These are phyloP conservation scores for Leiothrix lutea DNA, from an alignment of 2,113 vertebrate species.

Conservation along the genomic window DNA sequence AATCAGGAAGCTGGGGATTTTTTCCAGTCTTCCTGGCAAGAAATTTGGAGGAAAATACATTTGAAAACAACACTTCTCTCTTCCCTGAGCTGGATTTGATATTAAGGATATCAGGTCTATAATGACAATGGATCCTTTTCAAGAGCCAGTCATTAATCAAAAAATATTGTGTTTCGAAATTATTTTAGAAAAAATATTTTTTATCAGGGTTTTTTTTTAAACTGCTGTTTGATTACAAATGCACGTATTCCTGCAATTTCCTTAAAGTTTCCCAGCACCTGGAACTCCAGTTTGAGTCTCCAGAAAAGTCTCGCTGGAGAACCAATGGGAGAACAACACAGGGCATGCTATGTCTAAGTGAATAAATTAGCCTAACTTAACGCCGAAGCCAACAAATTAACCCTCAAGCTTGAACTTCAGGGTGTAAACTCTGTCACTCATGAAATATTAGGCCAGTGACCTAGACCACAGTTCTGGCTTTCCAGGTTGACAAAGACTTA, in stretches of 20 bases:
- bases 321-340: background rate
- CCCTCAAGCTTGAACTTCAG: background rate
- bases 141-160: background rate
- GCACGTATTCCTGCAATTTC: background rate
- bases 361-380: background rate
- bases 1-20: background rate
- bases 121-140: background rate
- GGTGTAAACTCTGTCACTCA: background rate
- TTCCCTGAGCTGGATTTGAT: background rate
- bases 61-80: background rate
- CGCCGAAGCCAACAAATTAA: background rate
- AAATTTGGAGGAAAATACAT: background rate
- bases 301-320: background rate
- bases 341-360: background rate
- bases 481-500: background rate
- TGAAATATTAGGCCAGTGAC: background rate
- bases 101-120: background rate
- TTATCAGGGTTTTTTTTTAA: background rate
- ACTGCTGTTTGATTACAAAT: background rate
- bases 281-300: background rate
- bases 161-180: background rate
- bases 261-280: background rate
- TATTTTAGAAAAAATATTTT: background rate
- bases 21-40: background rate
- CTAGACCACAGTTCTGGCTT: background rate